These are phyloP conservation scores for Geophilus truncorum DNA, from an alignment of 2,888 invertebrate genomes.

Conservation along the genomic window DNA sequence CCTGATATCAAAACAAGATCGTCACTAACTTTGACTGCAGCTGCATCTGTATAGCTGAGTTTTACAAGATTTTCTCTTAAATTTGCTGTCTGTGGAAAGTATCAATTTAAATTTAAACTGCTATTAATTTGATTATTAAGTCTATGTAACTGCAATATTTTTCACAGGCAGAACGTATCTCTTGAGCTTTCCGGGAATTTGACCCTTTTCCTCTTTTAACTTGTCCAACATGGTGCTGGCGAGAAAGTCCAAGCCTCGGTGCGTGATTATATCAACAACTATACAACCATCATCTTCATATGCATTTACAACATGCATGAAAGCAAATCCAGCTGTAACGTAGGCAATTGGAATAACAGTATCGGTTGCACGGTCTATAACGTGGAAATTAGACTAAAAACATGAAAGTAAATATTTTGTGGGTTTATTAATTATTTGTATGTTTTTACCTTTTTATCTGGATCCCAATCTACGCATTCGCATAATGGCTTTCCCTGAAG, in stretches of 20 bases:
- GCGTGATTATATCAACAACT: constrained; percentile 48
- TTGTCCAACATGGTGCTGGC: constrained; percentile 45
- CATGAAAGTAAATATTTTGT: too few species aligned
- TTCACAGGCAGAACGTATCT: constrained; percentile 36
- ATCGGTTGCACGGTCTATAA: constrained; percentile 49
- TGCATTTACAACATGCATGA: constrained; percentile 55
- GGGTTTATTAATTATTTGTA: too few species aligned
- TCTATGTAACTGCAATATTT: too few species aligned
- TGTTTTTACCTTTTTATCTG: constrained; percentile 34
- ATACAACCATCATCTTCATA: constrained; percentile 52
- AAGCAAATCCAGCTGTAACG: constrained; percentile 51
- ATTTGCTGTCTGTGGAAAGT: constrained; percentile 39
- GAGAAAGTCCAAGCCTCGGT: constrained; percentile 46
- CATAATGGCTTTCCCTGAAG: constrained; percentile 46
- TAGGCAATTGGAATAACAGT: constrained; percentile 46
- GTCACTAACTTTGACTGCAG: constrained; percentile 46
- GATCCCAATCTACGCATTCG: constrained; percentile 49
- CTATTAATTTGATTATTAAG: too few species aligned
- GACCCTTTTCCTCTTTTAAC: constrained; percentile 40
- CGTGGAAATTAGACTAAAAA: constrained; percentile 47
- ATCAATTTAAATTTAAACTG: too few species aligned
- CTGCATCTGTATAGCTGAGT: constrained; percentile 46
- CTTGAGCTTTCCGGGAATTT: constrained; percentile 29
- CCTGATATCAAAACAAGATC: constrained; percentile 40
- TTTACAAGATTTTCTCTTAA: constrained; percentile 46